Evolutionary conservation across 2,888 invertebrate species (phyloP).

Genomic region (Paralinhomoeus sp.): DNA sequence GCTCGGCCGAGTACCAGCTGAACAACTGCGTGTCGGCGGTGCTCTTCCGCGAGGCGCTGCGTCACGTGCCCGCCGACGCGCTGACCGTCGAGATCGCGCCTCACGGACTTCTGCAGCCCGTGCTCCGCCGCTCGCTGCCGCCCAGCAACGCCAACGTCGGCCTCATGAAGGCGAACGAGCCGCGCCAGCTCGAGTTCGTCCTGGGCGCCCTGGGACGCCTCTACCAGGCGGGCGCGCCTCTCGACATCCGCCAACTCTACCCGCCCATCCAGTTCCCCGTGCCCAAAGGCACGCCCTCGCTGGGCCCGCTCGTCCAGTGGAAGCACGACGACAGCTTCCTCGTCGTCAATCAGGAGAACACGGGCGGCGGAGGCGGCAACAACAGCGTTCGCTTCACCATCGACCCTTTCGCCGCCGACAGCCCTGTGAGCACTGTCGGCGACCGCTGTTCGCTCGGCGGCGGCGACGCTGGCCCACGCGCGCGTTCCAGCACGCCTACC

Average conservation of each 20-base stretch:
- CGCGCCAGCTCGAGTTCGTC: slow-evolving; percentile 48
- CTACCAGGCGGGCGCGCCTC: slow-evolving; percentile 51
- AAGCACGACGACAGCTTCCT: background rate
- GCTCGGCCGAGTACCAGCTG: slow-evolving; percentile 67
- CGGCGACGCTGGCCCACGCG: no score
- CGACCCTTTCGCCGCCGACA: slow-evolving; percentile 2
- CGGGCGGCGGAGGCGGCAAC: slow-evolving; percentile 37
- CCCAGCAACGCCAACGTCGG: slow-evolving; percentile 49
- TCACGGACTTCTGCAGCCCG: slow-evolving; percentile 73
- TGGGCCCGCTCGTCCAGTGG: background rate
- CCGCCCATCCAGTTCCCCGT: slow-evolving; percentile 54
- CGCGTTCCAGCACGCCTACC: slow-evolving; percentile 17
- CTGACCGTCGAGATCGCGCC: slow-evolving; percentile 43
- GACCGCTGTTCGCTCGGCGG: no score
- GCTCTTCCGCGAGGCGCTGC: slow-evolving; percentile 56
- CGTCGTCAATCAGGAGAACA: no score
- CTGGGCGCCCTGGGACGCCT: slow-evolving; percentile 47
- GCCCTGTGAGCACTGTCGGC: no score
- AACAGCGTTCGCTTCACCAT: slow-evolving; percentile 7
- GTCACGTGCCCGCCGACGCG: slow-evolving; percentile 60
- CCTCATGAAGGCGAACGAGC: slow-evolving; percentile 49
- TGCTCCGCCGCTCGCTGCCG: slow-evolving; percentile 55
- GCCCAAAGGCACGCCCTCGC: slow-evolving; percentile 32
- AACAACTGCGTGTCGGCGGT: slow-evolving; percentile 84
- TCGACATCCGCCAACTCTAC: slow-evolving; percentile 46